A percentile compares a stretch with the other conserved stretches of the same genome.
phyloP scores from a whole-genome alignment of 2,888 invertebrate species.

The Hipparchia semele region DNA sequence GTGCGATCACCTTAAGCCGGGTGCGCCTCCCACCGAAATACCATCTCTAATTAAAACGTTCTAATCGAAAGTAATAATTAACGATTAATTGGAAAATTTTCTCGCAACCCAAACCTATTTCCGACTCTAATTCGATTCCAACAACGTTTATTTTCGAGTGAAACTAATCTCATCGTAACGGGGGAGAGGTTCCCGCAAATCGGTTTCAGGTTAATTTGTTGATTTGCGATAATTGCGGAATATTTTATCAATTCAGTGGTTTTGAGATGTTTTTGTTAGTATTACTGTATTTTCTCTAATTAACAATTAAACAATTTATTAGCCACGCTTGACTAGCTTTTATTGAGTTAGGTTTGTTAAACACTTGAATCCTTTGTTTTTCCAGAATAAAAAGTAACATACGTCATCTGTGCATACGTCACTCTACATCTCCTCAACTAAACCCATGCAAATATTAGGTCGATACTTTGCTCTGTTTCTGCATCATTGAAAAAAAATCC shows the following conservation, averaged over 20 bases:
- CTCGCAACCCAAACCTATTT: neutral
- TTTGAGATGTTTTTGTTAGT: conserved; percentile 19
- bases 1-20: neutral
- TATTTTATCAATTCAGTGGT: conserved; percentile 28
- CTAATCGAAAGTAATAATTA: conserved; percentile 34
- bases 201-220: conserved; percentile 26
- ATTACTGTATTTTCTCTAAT: neutral
- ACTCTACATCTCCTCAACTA: too few relatives aligned
- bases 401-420: too few relatives aligned
- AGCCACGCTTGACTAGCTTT: too few relatives aligned
- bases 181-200: conserved; percentile 20
- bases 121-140: neutral
- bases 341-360: too few relatives aligned
- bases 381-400: too few relatives aligned
- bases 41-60: conserved; percentile 30
- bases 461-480: too few relatives aligned
- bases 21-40: conserved; percentile 12
- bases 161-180: neutral
- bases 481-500: too few relatives aligned
- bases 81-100: conserved; percentile 30
- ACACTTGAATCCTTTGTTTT: too few relatives aligned
- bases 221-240: conserved; percentile 30
- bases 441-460: too few relatives aligned
- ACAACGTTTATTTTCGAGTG: conserved; percentile 10
- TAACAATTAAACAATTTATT: neutral